These are phyloP conservation scores for Mugil cephalus DNA, from an alignment of 2,113 vertebrate species.

Conservation along the genomic window DNA sequence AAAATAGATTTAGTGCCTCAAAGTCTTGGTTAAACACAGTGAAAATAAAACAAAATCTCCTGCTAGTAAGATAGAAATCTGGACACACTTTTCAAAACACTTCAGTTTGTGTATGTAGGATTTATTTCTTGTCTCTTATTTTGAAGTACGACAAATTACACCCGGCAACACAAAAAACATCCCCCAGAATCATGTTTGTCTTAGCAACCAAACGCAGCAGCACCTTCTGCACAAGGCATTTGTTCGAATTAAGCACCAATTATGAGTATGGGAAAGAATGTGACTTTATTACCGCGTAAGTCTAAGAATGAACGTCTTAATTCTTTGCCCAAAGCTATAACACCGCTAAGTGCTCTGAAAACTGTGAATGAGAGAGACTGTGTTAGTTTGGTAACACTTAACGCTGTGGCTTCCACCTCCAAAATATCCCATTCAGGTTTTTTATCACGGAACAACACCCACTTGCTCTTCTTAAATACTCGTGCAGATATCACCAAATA, in stretches of 20 bases:
- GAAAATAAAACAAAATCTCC: background rate
- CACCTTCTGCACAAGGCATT: slow-evolving; percentile 23
- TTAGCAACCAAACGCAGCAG: slow-evolving; percentile 32
- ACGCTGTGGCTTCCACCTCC: slow-evolving; percentile 20
- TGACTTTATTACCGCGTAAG: slow-evolving; percentile 14
- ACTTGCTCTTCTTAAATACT: slow-evolving; percentile 59
- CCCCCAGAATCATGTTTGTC: slow-evolving; percentile 25
- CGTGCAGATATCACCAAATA: slow-evolving; percentile 40
- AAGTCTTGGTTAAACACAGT: background rate
- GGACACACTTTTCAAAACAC: background rate
- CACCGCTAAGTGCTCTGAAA: slow-evolving; percentile 41
- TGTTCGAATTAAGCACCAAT: slow-evolving; percentile 37
- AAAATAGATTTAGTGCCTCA: background rate
- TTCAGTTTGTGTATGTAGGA: background rate
- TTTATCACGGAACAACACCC: slow-evolving; percentile 37
- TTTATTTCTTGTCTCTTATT: background rate
- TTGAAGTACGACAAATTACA: background rate
- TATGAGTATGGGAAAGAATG: slow-evolving; percentile 51
- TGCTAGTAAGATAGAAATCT: background rate
- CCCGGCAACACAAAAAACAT: too few species aligned
- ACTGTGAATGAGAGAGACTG: slow-evolving; percentile 58
- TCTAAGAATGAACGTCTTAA: slow-evolving; percentile 44
- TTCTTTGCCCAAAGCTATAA: slow-evolving; percentile 49
- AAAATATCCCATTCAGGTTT: slow-evolving; percentile 17
- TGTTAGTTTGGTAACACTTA: slow-evolving; percentile 43